Conservation (phyloP, 2,113 vertebrate species). For the Thalassoma bifasciatum region DNA sequence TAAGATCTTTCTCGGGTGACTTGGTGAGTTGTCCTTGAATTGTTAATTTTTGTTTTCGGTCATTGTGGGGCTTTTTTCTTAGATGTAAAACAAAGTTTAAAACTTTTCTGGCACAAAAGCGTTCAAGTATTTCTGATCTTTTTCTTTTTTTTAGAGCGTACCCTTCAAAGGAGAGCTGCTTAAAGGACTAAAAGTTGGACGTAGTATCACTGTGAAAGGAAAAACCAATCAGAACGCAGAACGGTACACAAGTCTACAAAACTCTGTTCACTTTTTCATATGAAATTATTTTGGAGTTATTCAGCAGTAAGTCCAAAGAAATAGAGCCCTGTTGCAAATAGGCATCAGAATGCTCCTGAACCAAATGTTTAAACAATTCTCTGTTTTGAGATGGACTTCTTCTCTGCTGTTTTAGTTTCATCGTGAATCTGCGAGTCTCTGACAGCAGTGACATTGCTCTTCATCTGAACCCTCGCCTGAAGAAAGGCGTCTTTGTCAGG, state of each 20-base stretch:
- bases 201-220: constrained; percentile 86
- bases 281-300: background rate
- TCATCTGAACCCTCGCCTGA: constrained; percentile 91
- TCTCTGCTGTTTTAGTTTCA: constrained; percentile 71
- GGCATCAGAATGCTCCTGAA: too few species aligned
- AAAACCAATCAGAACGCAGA: constrained; percentile 80
- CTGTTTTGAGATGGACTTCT: background rate
- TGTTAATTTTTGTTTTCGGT: too few species aligned
- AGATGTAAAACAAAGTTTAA: too few species aligned
- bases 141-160: constrained; percentile 77
- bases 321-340: too few species aligned
- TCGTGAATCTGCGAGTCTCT: constrained; percentile 83
- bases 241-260: constrained; percentile 84
- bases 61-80: too few species aligned
- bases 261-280: too few species aligned
- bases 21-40: constrained; percentile 82
- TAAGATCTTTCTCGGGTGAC: constrained; percentile 55
- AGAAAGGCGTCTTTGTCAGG: constrained; percentile 83
- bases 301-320: background rate
- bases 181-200: constrained; percentile 81
- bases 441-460: constrained; percentile 87
- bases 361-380: too few species aligned
- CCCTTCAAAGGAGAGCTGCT: constrained; percentile 84
- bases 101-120: too few species aligned
- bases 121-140: background rate